These are phyloP conservation scores for Brachyptera putata DNA, from an alignment of 2,888 invertebrate species.

Conservation along the genomic window DNA sequence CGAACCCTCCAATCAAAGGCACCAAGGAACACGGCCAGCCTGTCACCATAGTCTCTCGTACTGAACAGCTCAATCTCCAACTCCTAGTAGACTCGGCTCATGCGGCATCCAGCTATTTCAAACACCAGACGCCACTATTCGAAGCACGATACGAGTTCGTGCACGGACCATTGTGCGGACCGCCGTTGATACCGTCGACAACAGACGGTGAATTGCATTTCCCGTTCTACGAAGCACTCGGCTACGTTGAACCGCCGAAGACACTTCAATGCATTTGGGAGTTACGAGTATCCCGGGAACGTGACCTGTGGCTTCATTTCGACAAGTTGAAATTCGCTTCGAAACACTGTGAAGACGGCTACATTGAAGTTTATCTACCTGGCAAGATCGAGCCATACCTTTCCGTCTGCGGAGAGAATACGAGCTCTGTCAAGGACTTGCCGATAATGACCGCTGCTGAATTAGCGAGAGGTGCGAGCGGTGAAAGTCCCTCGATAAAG, in stretches of 20 bases:
- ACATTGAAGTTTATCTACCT: conserved; percentile 75
- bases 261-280: conserved; percentile 71
- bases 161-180: conserved; percentile 83
- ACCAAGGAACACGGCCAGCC: conserved; percentile 54
- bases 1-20: conserved; percentile 62
- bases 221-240: conserved; percentile 75
- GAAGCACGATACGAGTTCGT: conserved; percentile 86
- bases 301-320: conserved; percentile 83
- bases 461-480: conserved; percentile 45
- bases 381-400: conserved; percentile 69
- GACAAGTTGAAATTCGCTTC: conserved; percentile 75
- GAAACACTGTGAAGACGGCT: conserved; percentile 79
- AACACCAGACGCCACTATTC: conserved; percentile 76
- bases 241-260: conserved; percentile 47
- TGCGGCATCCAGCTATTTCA: conserved; percentile 83
- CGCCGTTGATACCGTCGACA: conserved; percentile 71
- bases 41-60: conserved; percentile 66
- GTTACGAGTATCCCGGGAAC: conserved; percentile 72
- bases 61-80: conserved; percentile 75
- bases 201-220: conserved; percentile 85
- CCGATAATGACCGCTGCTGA: conserved; percentile 77
- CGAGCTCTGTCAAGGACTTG: conserved; percentile 71
- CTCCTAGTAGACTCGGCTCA: conserved; percentile 80
- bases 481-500: conserved; percentile 34
- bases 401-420: conserved; percentile 81